phyloP scores from a whole-genome alignment of 2,888 invertebrate genomes.

The Apeira syringaria region DNA sequence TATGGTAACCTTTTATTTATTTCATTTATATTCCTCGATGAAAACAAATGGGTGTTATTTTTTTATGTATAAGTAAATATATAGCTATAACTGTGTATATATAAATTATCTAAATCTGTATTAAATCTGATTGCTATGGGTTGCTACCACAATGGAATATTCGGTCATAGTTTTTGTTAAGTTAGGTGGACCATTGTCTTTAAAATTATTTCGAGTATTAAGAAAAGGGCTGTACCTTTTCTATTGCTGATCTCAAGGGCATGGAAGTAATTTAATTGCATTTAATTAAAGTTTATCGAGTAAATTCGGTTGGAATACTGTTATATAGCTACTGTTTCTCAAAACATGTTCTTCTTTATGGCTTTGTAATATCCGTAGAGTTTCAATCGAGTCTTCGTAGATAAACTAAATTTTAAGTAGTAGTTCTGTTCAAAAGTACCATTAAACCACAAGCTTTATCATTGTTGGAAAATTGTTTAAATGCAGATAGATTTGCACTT shows the following conservation, averaged over 20 bases:
- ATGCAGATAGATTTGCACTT: not conserved
- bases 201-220: not conserved
- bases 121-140: too few species aligned
- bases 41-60: too few species aligned
- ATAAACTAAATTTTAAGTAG: slow-evolving; percentile 1
- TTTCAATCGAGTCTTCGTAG: slow-evolving; percentile 11
- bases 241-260: not conserved
- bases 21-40: too few species aligned
- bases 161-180: too few species aligned
- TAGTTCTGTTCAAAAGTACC: not conserved
- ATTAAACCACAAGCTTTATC: slow-evolving; percentile 1
- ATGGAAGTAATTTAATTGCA: slow-evolving; percentile 6
- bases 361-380: not conserved
- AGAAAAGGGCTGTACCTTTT: not conserved
- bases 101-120: too few species aligned
- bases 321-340: slow-evolving; percentile 2
- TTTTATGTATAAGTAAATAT: too few species aligned
- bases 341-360: slow-evolving; percentile 1
- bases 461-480: not conserved
- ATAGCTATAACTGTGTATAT: too few species aligned
- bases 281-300: not conserved
- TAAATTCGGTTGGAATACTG: slow-evolving; percentile 4
- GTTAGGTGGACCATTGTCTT: slow-evolving; percentile 4
- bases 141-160: too few species aligned
- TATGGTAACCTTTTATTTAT: too few species aligned